Percentiles rank a stretch among this genome's conserved stretches.
These are phyloP conservation scores for Fistularia tabacaria DNA, from an alignment of 2,797 vertebrate species.

Conservation along the genomic window DNA sequence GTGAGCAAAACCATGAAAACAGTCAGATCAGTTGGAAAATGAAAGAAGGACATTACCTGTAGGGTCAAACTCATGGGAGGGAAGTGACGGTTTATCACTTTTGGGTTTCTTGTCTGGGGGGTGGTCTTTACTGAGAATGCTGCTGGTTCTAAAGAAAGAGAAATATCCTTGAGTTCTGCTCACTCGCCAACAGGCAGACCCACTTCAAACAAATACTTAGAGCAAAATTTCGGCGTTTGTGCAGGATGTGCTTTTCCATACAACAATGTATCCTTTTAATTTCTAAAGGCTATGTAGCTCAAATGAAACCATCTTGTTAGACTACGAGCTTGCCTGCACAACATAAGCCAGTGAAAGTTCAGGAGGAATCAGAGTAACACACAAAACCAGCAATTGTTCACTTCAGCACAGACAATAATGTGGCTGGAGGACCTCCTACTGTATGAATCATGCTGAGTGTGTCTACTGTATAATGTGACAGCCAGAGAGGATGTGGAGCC, in stretches of 20 bases:
- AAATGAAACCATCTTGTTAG: no score
- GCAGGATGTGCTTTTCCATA: not conserved
- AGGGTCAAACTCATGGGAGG: conserved; percentile 91
- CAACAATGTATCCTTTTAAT: no score
- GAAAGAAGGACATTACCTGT: conserved; percentile 82
- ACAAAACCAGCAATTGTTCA: conserved; percentile 44
- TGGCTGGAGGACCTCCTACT: conserved; percentile 35
- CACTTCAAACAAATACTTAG: not conserved
- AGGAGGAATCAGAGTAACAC: conserved; percentile 15
- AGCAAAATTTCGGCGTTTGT: conserved; percentile 5
- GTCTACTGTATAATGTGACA: conserved; percentile 61
- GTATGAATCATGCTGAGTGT: conserved; percentile 57
- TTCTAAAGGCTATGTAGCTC: no score
- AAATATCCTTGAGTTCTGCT: conserved; percentile 10
- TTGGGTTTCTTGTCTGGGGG: conserved; percentile 97
- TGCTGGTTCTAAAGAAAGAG: conserved; percentile 81
- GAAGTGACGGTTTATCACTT: conserved; percentile 84
- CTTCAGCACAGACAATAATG: conserved; percentile 39
- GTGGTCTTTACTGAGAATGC: conserved; percentile 93
- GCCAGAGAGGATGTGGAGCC: conserved; percentile 53
- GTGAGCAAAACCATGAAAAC: conserved; percentile 9
- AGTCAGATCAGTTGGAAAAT: not conserved
- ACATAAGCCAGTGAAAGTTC: conserved; percentile 8
- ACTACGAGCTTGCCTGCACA: not conserved
- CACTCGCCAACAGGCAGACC: not conserved